phyloP scores from a whole-genome alignment of 2,113 vertebrate genomes.

The Morone chrysops region DNA sequence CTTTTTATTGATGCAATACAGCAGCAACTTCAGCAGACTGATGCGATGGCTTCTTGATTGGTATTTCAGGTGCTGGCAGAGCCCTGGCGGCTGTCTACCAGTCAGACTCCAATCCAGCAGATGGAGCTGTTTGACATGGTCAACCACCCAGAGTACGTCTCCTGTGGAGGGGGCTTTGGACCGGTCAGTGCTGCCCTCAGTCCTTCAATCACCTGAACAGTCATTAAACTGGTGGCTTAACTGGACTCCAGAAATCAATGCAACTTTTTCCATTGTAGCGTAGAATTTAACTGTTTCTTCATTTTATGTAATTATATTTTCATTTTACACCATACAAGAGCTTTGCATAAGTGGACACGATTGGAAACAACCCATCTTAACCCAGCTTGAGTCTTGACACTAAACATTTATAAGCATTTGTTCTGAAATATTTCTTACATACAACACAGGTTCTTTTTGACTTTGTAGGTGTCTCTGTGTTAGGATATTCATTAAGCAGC shows the following conservation, averaged over 20 bases:
- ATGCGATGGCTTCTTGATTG: not conserved
- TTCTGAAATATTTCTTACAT: not conserved
- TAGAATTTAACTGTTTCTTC: not conserved
- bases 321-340: too few species aligned
- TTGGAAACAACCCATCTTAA: not conserved
- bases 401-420: not conserved
- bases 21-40: not conserved
- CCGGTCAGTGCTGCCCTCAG: slow-evolving; percentile 84
- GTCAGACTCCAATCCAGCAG: slow-evolving; percentile 91
- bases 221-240: not conserved
- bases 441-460: not conserved
- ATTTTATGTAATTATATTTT: too few species aligned
- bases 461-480: not conserved
- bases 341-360: too few species aligned
- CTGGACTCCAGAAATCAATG: not conserved
- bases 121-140: slow-evolving; percentile 88
- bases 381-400: not conserved
- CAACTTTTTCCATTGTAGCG: not conserved
- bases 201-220: not conserved
- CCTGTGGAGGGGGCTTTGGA: slow-evolving; percentile 93
- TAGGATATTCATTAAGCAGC: not conserved
- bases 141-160: slow-evolving; percentile 89
- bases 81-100: slow-evolving; percentile 91
- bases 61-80: slow-evolving; percentile 87
- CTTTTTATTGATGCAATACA: not conserved